phyloP scores from a whole-genome alignment of 2,797 vertebrate genomes.

The Erethizon dorsatum region DNA sequence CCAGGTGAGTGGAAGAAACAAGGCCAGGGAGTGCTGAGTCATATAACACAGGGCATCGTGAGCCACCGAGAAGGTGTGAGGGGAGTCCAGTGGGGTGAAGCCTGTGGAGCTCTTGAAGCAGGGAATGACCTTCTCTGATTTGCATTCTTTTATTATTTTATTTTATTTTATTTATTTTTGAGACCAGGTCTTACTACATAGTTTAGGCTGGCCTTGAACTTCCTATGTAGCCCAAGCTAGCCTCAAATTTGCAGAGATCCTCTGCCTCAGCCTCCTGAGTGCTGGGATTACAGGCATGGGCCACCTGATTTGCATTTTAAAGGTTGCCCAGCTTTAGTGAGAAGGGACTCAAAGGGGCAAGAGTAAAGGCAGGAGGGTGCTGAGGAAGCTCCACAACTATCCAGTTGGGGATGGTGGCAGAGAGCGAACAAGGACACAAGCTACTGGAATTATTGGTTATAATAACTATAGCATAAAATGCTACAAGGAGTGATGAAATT shows the following conservation, averaged over 20 bases:
- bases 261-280: background rate
- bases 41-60: background rate
- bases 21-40: background rate
- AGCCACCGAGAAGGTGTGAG: background rate
- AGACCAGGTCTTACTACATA: background rate
- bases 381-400: background rate
- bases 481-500: background rate
- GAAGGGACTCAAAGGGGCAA: background rate
- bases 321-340: background rate
- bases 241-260: background rate
- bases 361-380: background rate
- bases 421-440: background rate
- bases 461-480: background rate
- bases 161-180: background rate
- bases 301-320: background rate
- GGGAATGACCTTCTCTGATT: background rate
- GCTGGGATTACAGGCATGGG: background rate
- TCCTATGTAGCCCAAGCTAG: background rate
- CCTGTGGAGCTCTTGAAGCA: background rate
- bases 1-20: fast-evolving
- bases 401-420: background rate
- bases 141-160: background rate
- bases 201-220: background rate
- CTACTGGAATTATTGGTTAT: background rate
- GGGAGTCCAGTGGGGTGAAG: background rate